These are phyloP conservation scores for Ormyrus thymus DNA, from an alignment of 2,888 invertebrate genomes.

Conservation along the genomic window DNA sequence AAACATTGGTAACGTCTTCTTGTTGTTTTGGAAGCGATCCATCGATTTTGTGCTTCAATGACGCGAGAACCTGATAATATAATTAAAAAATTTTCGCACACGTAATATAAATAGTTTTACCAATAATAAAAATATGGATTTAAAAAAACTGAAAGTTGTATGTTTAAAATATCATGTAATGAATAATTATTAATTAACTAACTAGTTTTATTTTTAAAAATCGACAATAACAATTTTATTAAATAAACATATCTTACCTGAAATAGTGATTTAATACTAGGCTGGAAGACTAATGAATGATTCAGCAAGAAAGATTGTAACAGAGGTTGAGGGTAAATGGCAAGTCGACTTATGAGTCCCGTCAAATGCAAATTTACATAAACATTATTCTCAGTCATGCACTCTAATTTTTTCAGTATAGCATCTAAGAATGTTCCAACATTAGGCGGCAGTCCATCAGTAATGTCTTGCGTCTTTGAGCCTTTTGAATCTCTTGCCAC, in stretches of 20 bases:
- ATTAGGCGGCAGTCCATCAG: slow-evolving; percentile 71
- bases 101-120: too few species aligned
- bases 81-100: neutral
- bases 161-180: slow-evolving; percentile 30
- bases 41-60: slow-evolving; percentile 91
- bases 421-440: slow-evolving; percentile 83
- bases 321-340: slow-evolving; percentile 92
- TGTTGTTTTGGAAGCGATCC: slow-evolving; percentile 81
- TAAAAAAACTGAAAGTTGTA: neutral
- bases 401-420: slow-evolving; percentile 87
- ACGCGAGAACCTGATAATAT: slow-evolving; percentile 81
- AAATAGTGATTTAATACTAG: slow-evolving; percentile 92
- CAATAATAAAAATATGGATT: slow-evolving; percentile 2
- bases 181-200: slow-evolving; percentile 15
- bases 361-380: slow-evolving; percentile 92
- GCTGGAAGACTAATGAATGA: slow-evolving; percentile 89
- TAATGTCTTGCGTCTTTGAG: slow-evolving; percentile 55
- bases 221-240: neutral
- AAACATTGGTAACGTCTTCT: slow-evolving; percentile 78
- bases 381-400: slow-evolving; percentile 88
- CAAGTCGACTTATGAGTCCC: slow-evolving; percentile 89
- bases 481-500: slow-evolving; percentile 6
- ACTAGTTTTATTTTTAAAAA: too few species aligned
- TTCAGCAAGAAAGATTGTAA: slow-evolving; percentile 91
- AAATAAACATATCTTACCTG: slow-evolving; percentile 80